Percentiles rank a stretch among this genome's conserved stretches.
phyloP scores from a whole-genome alignment of 2,888 invertebrate genomes.

The Agrotis clavis region DNA sequence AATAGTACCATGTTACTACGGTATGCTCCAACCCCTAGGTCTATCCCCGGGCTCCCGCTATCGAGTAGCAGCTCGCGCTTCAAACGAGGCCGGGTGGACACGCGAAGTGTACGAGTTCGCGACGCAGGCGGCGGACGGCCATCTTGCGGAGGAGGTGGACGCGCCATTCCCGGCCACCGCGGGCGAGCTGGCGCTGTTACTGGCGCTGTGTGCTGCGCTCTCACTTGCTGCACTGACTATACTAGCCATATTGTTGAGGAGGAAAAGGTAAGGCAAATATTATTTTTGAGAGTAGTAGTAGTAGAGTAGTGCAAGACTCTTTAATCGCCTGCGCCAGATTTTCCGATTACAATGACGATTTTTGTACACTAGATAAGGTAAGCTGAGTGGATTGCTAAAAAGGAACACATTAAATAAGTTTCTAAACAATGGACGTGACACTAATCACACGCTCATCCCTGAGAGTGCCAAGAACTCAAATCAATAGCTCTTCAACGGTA shows the following conservation, averaged over 20 bases:
- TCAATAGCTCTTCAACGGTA: too few relatives aligned
- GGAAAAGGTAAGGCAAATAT: slow-evolving; percentile 80
- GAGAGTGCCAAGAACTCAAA: too few relatives aligned
- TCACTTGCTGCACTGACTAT: slow-evolving; percentile 91
- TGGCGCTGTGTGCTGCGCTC: slow-evolving; percentile 91
- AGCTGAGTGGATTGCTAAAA: too few relatives aligned
- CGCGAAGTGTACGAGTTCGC: slow-evolving; percentile 92
- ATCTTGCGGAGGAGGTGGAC: slow-evolving; percentile 86
- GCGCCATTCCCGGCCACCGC: slow-evolving; percentile 88
- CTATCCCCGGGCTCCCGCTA: slow-evolving; percentile 91
- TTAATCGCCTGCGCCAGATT: too few relatives aligned
- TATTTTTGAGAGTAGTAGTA: too few relatives aligned
- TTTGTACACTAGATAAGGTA: too few relatives aligned
- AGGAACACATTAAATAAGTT: too few relatives aligned
- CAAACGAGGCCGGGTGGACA: slow-evolving; percentile 92
- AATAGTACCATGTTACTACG: too few relatives aligned
- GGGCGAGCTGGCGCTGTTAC: slow-evolving; percentile 85
- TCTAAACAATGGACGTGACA: too few relatives aligned
- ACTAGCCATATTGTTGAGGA: slow-evolving; percentile 91
- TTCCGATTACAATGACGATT: too few relatives aligned
- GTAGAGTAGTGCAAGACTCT: too few relatives aligned
- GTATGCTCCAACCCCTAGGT: slow-evolving; percentile 67
- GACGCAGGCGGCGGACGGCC: slow-evolving; percentile 90
- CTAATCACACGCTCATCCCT: too few relatives aligned
- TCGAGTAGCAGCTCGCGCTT: slow-evolving; percentile 91